phyloP scores from a whole-genome alignment of 2,888 invertebrate species.

The Andrena bicolor region DNA sequence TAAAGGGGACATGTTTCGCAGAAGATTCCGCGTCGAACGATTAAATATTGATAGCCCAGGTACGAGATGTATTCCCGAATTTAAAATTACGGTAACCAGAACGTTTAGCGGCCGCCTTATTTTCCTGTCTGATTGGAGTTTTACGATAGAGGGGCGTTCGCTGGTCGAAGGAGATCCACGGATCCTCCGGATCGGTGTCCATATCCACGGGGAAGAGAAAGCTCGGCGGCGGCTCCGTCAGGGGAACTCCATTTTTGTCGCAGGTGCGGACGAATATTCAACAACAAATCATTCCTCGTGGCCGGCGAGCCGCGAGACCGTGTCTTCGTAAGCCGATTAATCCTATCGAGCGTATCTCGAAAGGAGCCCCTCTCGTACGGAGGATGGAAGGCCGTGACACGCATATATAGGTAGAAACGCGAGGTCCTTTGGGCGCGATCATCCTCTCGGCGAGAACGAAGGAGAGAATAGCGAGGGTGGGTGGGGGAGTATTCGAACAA shows the following conservation, averaged over 20 bases:
- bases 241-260: conserved; percentile 57
- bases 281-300: conserved; percentile 67
- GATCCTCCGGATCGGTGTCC: conserved; percentile 2
- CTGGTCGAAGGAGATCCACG: not conserved
- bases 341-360: conserved; percentile 71
- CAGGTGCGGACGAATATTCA: conserved; percentile 69
- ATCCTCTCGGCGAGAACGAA: conserved; percentile 37
- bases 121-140: not conserved
- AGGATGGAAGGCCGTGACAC: conserved; percentile 65
- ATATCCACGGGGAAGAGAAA: conserved; percentile 26
- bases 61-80: not conserved
- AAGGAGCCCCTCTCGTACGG: conserved; percentile 40
- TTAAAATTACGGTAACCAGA: not conserved
- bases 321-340: conserved; percentile 72
- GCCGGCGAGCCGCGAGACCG: conserved; percentile 50
- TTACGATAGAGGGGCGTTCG: not conserved
- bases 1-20: not conserved
- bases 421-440: conserved; percentile 64
- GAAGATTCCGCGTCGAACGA: not conserved
- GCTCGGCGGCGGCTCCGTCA: conserved; percentile 18
- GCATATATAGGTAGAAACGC: conserved; percentile 60
- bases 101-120: not conserved
- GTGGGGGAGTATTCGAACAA: conserved; percentile 52
- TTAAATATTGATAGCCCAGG: not conserved
- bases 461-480: conserved; percentile 52